These are phyloP conservation scores for Cancer borealis DNA, from an alignment of 2,888 invertebrate genomes.

Conservation along the genomic window DNA sequence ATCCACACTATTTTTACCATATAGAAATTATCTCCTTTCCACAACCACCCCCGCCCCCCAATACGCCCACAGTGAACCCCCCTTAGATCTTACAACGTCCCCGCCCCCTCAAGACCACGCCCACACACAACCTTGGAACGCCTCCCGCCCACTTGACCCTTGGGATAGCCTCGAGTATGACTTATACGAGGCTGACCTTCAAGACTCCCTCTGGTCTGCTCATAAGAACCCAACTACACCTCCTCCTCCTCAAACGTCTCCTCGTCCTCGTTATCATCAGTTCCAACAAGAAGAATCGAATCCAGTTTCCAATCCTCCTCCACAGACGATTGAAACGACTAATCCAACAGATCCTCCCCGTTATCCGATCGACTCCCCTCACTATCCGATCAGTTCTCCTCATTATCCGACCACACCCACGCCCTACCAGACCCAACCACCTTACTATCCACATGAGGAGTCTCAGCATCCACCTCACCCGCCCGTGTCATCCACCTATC, in stretches of 20 bases:
- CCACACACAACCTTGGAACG: not conserved
- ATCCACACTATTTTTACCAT: constrained; percentile 42
- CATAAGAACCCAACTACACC: not conserved
- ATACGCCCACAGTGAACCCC: not conserved
- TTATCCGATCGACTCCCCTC: constrained; percentile 11
- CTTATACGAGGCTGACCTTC: not conserved
- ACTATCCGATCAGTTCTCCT: not conserved
- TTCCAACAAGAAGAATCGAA: not conserved
- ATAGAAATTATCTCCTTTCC: not conserved
- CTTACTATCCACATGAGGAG: not conserved
- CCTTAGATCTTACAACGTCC: not conserved
- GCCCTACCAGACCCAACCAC: constrained; percentile 11
- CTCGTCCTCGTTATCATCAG: not conserved
- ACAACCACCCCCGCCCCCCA: not conserved
- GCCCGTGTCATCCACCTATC: not conserved
- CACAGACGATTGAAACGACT: not conserved
- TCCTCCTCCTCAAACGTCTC: not conserved
- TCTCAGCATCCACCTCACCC: constrained; percentile 38
- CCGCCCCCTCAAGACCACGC: not conserved
- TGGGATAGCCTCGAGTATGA: not conserved
- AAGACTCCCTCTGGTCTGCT: not conserved
- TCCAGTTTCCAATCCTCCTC: constrained; percentile 3
- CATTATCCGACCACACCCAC: not conserved
- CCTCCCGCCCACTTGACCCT: not conserved
- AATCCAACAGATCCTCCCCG: not conserved